These are phyloP conservation scores for Drosophila kohkoa DNA, from an alignment of 1,140 invertebrate genomes.

Conservation along the genomic window DNA sequence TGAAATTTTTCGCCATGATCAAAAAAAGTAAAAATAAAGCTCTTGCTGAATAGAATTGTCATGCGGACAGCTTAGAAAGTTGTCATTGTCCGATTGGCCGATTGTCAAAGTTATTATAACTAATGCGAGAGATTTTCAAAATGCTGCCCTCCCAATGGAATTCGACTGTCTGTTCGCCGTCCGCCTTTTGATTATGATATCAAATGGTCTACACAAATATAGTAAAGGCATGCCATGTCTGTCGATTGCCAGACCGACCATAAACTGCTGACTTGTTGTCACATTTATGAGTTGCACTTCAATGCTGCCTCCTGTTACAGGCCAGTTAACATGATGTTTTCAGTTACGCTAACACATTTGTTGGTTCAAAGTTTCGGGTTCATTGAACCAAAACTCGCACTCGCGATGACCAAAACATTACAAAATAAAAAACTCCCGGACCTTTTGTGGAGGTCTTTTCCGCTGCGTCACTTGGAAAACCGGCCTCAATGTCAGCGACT, in stretches of 20 bases:
- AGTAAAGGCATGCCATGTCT: not conserved
- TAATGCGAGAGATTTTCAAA: conserved; percentile 27
- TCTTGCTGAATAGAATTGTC: conserved; percentile 48
- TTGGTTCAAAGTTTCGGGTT: conserved; percentile 43
- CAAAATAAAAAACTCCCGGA: conserved; percentile 49
- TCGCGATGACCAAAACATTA: conserved; percentile 65
- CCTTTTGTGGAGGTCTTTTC: conserved; percentile 27
- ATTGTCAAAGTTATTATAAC: conserved; percentile 44
- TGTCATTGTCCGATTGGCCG: conserved; percentile 14
- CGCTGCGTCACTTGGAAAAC: conserved; percentile 57
- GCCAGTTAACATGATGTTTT: conserved; percentile 41
- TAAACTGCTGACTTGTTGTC: conserved; percentile 54
- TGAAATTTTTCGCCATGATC: conserved; percentile 60
- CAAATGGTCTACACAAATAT: conserved; percentile 15
- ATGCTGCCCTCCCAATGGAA: conserved; percentile 10
- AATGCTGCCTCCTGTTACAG: conserved; percentile 19
- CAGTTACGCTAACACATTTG: conserved; percentile 47
- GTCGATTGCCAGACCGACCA: not conserved
- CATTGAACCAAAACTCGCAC: conserved; percentile 52
- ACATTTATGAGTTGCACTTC: conserved; percentile 48
- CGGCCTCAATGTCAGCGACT: conserved; percentile 35
- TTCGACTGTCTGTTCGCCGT: conserved; percentile 1
- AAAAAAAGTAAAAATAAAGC: conserved; percentile 10
- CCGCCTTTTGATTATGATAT: conserved; percentile 25
- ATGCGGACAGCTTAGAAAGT: conserved; percentile 52